Evolutionary conservation across 2,797 vertebrate species (phyloP).

Genomic region (Cynopterus sphinx): DNA sequence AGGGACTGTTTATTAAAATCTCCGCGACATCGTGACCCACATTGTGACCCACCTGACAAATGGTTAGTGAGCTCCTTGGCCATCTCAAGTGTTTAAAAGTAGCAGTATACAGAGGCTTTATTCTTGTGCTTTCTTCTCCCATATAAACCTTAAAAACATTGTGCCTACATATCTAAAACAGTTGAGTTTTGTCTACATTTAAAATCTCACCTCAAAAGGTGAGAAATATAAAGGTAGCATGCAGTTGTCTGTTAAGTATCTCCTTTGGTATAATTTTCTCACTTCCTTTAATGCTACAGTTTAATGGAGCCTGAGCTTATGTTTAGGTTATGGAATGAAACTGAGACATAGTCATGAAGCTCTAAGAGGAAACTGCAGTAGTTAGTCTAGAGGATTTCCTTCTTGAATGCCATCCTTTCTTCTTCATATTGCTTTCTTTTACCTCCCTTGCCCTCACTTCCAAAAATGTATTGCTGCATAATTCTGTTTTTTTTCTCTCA

Average conservation of each 20-base stretch:
- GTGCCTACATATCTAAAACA: background rate
- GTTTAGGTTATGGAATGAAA: slow-evolving; percentile 15
- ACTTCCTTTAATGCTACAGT: slow-evolving; percentile 49
- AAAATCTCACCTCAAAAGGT: slow-evolving; percentile 41
- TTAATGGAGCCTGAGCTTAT: slow-evolving; percentile 34
- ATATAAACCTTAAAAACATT: slow-evolving; percentile 41
- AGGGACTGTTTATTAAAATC: slow-evolving; percentile 86
- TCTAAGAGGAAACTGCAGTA: slow-evolving; percentile 7
- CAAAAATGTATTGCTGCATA: slow-evolving; percentile 40
- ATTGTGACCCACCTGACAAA: slow-evolving; percentile 60
- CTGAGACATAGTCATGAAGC: slow-evolving; percentile 8
- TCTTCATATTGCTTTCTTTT: slow-evolving; percentile 6
- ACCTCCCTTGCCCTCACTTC: background rate
- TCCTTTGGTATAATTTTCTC: slow-evolving; percentile 26
- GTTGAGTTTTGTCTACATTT: slow-evolving; percentile 52
- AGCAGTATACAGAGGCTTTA: slow-evolving; percentile 32
- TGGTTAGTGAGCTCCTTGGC: slow-evolving; percentile 66
- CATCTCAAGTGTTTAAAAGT: slow-evolving; percentile 37
- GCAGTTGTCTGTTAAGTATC: slow-evolving; percentile 28
- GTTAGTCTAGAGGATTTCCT: background rate
- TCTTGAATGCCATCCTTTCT: slow-evolving; percentile 10
- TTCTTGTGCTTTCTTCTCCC: slow-evolving; percentile 14
- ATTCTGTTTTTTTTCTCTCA: slow-evolving; percentile 42
- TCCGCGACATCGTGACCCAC: slow-evolving; percentile 48
- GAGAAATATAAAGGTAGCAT: slow-evolving; percentile 38